Percentiles rank a stretch among this genome's conserved stretches.
Evolutionary conservation across 1,140 invertebrate species (phyloP).

Genomic region (Sesamia nonagrioides): DNA sequence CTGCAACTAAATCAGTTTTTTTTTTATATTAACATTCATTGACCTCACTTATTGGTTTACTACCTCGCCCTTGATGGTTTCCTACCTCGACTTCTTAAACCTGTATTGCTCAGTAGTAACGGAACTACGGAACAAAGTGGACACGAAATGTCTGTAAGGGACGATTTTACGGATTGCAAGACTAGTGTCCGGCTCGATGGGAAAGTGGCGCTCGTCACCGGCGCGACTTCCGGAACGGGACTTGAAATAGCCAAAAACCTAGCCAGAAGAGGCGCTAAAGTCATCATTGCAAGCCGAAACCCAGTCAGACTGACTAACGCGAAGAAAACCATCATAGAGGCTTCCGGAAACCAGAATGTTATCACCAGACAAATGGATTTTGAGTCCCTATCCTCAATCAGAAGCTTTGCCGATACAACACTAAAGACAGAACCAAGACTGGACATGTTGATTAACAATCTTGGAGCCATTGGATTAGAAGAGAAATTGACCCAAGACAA

Average conservation of each 20-base stretch:
- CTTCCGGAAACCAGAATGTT: constrained; percentile 86
- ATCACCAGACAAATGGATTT: constrained; percentile 76
- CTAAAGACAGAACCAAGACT: constrained; percentile 76
- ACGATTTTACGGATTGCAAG: constrained; percentile 72
- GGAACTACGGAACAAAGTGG: not conserved
- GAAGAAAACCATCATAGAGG: constrained; percentile 88
- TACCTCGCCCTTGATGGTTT: not conserved
- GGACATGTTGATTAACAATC: constrained; percentile 89
- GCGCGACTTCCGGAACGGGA: constrained; percentile 92
- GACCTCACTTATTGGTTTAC: not conserved
- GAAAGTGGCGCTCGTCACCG: constrained; percentile 96
- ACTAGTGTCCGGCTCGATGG: constrained; percentile 90
- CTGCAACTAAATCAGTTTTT: not conserved
- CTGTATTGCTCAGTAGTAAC: not conserved
- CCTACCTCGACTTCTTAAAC: not conserved
- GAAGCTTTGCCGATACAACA: constrained; percentile 70
- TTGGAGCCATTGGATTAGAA: constrained; percentile 74
- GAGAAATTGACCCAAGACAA: constrained; percentile 84
- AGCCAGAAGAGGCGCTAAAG: constrained; percentile 92
- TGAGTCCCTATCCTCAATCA: constrained; percentile 66
- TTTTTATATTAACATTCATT: not conserved
- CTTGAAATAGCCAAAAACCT: constrained; percentile 94
- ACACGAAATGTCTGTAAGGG: constrained; percentile 37
- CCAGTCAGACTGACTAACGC: constrained; percentile 88
- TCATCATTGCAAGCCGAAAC: constrained; percentile 93